These are phyloP conservation scores for Glaucomys volans DNA, from an alignment of 2,113 vertebrate genomes.

Conservation along the genomic window DNA sequence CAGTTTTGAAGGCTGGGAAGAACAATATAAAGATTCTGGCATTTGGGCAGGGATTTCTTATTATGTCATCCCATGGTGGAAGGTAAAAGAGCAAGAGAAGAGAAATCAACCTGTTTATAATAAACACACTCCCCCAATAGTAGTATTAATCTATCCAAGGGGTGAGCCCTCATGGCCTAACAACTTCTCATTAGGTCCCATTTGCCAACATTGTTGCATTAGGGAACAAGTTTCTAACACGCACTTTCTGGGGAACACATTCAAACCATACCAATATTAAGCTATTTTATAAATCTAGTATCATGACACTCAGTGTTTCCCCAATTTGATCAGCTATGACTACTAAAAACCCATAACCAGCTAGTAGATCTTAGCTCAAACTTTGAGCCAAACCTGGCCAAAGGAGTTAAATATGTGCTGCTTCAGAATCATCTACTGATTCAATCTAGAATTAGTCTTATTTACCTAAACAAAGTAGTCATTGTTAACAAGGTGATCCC, in stretches of 20 bases:
- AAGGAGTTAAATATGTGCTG: background rate
- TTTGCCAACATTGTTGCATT: background rate
- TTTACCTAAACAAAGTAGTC: conserved; percentile 14
- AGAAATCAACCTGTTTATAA: background rate
- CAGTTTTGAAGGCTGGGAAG: background rate
- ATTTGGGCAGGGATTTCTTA: too few species aligned
- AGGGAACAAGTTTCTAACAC: background rate
- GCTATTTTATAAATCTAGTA: background rate
- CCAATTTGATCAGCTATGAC: background rate
- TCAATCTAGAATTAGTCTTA: background rate
- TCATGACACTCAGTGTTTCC: background rate
- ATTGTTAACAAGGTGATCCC: background rate
- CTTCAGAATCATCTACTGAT: background rate
- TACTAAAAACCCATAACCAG: background rate
- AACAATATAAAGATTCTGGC: background rate
- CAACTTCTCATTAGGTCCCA: background rate
- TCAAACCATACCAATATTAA: background rate
- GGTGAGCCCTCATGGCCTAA: background rate
- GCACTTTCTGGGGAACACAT: background rate
- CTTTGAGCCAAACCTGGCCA: background rate
- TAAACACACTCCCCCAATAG: background rate
- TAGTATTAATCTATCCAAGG: background rate
- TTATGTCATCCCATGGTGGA: background rate
- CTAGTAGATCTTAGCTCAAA: background rate
- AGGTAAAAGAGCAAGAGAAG: background rate